A percentile compares a stretch with the other conserved stretches of the same genome.
Conservation (phyloP, 2,888 invertebrate genomes). For the Lampropteryx suffumata region DNA sequence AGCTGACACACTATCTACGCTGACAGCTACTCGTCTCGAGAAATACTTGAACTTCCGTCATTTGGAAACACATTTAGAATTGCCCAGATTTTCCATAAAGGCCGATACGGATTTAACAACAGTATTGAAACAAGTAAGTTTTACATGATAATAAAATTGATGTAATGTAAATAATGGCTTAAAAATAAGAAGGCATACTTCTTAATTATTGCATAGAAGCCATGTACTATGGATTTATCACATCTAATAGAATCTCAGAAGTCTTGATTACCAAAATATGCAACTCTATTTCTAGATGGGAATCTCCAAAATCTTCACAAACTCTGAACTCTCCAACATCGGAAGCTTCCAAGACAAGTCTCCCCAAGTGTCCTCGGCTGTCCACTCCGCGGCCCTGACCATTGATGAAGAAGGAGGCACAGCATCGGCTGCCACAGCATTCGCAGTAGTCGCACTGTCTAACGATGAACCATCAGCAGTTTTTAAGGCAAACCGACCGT, state of each 20-base stretch:
- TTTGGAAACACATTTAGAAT: slow-evolving; percentile 55
- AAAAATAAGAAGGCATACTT: too few relatives aligned
- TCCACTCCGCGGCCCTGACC: slow-evolving; percentile 76
- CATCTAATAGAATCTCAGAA: too few relatives aligned
- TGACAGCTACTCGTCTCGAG: slow-evolving; percentile 55
- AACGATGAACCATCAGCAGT: slow-evolving; percentile 58
- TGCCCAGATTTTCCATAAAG: slow-evolving; percentile 74
- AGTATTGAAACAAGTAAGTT: slow-evolving; percentile 60
- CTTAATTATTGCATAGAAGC: too few relatives aligned
- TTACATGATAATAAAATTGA: too few relatives aligned
- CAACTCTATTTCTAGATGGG: slow-evolving; percentile 65
- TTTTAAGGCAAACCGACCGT: slow-evolving; percentile 74
- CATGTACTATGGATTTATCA: too few relatives aligned
- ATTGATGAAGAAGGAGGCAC: slow-evolving; percentile 79
- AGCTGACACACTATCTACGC: slow-evolving; percentile 44
- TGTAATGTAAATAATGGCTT: too few relatives aligned
- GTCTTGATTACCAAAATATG: too few relatives aligned
- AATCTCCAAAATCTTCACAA: slow-evolving; percentile 64
- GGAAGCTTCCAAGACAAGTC: slow-evolving; percentile 46
- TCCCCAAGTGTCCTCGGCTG: slow-evolving; percentile 67
- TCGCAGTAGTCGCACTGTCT: slow-evolving; percentile 74
- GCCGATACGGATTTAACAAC: slow-evolving; percentile 60
- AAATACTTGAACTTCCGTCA: slow-evolving; percentile 49
- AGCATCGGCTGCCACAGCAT: slow-evolving; percentile 72
- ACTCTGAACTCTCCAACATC: slow-evolving; percentile 60